Evolutionary conservation across 1,140 invertebrate genomes (phyloP).

Genomic region (Choristoneura fumiferana): DNA sequence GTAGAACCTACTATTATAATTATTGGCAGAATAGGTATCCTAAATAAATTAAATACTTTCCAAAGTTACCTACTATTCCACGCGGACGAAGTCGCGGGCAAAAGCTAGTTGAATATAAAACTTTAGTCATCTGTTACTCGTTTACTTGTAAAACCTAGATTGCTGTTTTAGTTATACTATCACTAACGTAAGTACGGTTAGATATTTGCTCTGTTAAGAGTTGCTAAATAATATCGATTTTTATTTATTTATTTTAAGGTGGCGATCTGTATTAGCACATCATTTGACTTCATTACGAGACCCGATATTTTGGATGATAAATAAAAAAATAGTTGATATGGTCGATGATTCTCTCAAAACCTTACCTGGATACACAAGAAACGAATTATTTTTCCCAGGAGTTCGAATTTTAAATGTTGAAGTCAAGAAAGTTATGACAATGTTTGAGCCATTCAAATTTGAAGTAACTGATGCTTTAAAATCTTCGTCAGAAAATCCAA

Average conservation of each 20-base stretch:
- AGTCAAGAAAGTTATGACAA: conserved; percentile 77
- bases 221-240: conserved; percentile 1
- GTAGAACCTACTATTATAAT: no score
- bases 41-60: no score
- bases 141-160: no score
- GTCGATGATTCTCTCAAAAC: conserved; percentile 79
- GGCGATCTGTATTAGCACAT: conserved; percentile 55
- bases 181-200: no score
- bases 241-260: conserved; percentile 45
- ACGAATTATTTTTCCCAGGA: conserved; percentile 80
- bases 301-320: conserved; percentile 82
- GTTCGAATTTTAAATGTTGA: conserved; percentile 79
- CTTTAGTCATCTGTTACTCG: no score
- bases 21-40: no score
- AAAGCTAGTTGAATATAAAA: no score
- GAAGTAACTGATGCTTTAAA: conserved; percentile 77
- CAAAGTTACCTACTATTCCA: no score
- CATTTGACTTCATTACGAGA: conserved; percentile 81
- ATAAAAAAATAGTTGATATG: conserved; percentile 80
- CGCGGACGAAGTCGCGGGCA: no score
- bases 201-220: no score
- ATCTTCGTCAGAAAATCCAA: conserved; percentile 40
- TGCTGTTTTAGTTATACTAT: no score
- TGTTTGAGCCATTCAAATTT: conserved; percentile 78
- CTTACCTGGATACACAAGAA: conserved; percentile 80